Conservation (phyloP, 2,888 invertebrate genomes). For the Pristionchus arcanus region DNA sequence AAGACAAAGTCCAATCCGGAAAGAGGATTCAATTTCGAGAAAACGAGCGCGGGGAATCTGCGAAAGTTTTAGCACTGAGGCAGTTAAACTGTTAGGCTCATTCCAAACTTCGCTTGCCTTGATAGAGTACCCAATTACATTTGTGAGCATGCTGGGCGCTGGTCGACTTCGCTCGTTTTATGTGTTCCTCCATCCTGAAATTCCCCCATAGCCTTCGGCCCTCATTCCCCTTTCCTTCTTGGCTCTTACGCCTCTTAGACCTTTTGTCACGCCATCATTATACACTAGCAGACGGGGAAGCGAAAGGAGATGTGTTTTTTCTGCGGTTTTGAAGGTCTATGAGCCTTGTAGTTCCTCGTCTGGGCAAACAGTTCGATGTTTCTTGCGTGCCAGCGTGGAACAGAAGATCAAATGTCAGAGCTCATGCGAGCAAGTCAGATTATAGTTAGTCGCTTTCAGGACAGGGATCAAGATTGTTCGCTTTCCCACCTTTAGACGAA, state of each 20-base stretch:
- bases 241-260: slow-evolving; percentile 10
- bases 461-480: background rate
- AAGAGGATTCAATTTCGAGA: slow-evolving; percentile 22
- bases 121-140: slow-evolving; percentile 46
- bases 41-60: background rate
- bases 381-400: background rate
- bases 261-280: slow-evolving; percentile 45
- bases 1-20: slow-evolving; percentile 38
- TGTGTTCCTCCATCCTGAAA: slow-evolving; percentile 43
- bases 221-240: background rate
- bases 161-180: slow-evolving; percentile 29
- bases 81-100: slow-evolving; percentile 27
- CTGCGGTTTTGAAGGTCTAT: background rate
- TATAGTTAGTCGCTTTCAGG: background rate
- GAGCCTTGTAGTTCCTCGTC: background rate
- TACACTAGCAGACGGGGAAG: background rate
- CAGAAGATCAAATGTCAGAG: background rate
- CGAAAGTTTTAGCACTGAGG: slow-evolving; percentile 38
- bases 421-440: background rate
- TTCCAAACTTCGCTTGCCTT: slow-evolving; percentile 30
- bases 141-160: slow-evolving; percentile 37
- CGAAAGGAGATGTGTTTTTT: background rate
- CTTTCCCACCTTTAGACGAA: background rate
- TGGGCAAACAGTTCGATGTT: background rate
- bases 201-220: background rate